Conservation (phyloP, 2,113 vertebrate genomes). For the Neofelis nebulosa region DNA sequence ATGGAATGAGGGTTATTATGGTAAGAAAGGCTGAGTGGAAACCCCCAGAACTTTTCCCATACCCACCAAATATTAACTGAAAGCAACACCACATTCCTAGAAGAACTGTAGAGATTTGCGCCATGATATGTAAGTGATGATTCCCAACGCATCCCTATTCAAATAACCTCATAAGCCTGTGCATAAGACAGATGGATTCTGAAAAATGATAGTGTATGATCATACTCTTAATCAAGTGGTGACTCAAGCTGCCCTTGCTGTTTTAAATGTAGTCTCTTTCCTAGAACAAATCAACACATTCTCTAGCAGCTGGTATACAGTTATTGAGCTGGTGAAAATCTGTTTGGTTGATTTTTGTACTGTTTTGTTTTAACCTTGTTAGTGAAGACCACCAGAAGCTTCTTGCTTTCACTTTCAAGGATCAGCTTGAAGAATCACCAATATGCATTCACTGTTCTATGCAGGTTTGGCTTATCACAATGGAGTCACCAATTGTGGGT, state of each 20-base stretch:
- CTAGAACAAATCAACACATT: not conserved
- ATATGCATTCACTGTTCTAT: not conserved
- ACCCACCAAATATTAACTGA: not conserved
- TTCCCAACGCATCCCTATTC: not conserved
- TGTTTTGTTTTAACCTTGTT: not conserved
- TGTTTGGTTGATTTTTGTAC: not conserved
- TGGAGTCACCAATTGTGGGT: too few relatives aligned
- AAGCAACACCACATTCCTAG: not conserved
- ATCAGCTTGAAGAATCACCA: not conserved
- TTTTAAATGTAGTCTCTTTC: not conserved
- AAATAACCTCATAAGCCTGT: not conserved
- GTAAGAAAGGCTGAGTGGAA: not conserved
- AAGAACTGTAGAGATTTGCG: not conserved
- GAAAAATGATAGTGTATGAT: not conserved
- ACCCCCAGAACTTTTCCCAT: not conserved
- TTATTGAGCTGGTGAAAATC: not conserved
- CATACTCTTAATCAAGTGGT: not conserved
- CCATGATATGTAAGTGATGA: not conserved
- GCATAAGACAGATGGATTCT: not conserved
- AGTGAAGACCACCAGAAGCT: not conserved
- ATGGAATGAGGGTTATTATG: not conserved
- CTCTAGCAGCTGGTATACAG: not conserved
- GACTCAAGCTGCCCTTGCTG: not conserved
- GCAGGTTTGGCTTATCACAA: too few relatives aligned
- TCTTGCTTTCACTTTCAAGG: not conserved